Base-by-base conservation (phyloP, 2,797 vertebrate genomes). In the Fistularia tabacaria region DNA sequence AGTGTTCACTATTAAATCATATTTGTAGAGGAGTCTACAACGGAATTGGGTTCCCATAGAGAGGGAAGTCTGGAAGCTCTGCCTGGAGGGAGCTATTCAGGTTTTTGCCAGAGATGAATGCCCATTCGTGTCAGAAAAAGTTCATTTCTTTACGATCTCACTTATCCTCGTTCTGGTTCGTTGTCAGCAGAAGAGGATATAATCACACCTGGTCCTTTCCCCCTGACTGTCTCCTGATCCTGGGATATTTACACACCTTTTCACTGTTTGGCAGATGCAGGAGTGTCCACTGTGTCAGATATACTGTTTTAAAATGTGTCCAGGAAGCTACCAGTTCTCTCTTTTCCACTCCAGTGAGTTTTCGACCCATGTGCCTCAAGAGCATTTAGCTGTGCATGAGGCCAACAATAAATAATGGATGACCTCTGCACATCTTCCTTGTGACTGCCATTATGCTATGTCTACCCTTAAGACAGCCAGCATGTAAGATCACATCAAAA, bases 31-130 rank as follows among this genome's bases (percentile, higher is more conserved):
- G 25, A 25, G 5, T 25, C 25, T 25, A 25, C 11, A 3, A 1
- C 4, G 39, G 14, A 36, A 12, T 15, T 39, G 0, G 36, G 11
- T 10, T 41, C n/a, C 25, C 12, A 14, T 44, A 36, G 43, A 13
- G 36, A 15, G 36, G 25, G 14, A 42, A 53, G 7, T 7, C 9
- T 10, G 38, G 60, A 62, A 52, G 5, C 5, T 56, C 61, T 48
- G 57, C 50, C 61, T 62, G 38, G 38, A 49, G 67, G 66, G 65
- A 68, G 52, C 61, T 69, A 65, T 81, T 81, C 63, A 62, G 66
- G 57, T 71, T 64, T 46, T n/a, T 14, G 37, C 15, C 54, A 44
- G 58, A 72, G 83, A 71, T 72, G 51, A 77, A 81, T 74, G 71
- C 54, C 60, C 54, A 58, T 1, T 41, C 47, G 65, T 38, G 38